A percentile compares a stretch with the other conserved stretches of the same genome.
Conservation (phyloP, 2,113 vertebrate species). For the Dipodomys merriami region DNA sequence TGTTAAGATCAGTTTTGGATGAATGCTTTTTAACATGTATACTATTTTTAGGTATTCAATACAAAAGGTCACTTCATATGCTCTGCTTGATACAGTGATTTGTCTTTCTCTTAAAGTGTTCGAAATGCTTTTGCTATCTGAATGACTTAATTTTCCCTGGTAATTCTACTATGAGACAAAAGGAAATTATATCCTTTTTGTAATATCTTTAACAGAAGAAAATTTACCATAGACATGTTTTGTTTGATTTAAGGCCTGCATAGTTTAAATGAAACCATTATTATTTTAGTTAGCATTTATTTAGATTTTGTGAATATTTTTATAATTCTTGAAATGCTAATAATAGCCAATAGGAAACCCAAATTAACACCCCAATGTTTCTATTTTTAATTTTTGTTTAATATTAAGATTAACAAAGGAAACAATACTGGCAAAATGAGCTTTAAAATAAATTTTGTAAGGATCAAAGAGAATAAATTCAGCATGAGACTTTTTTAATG, state of each 20-base stretch:
- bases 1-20: constrained; percentile 63
- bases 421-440: background rate
- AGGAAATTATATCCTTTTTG: constrained; percentile 67
- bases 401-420: background rate
- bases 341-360: constrained; percentile 39
- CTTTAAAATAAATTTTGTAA: constrained; percentile 39
- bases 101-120: constrained; percentile 63
- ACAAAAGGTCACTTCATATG: constrained; percentile 62
- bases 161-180: constrained; percentile 61
- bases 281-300: constrained; percentile 64
- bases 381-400: background rate
- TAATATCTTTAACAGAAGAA: constrained; percentile 56
- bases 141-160: constrained; percentile 58
- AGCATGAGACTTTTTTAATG: background rate
- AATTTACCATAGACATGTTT: constrained; percentile 35
- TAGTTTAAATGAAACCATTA: constrained; percentile 59
- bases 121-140: constrained; percentile 20
- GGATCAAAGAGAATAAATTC: constrained; percentile 28
- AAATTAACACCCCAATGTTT: background rate
- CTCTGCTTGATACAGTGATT: constrained; percentile 14
- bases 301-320: constrained; percentile 13
- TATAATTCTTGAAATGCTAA: background rate
- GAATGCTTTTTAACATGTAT: constrained; percentile 64
- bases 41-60: constrained; percentile 61
- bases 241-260: constrained; percentile 51